Percentiles rank a stretch among this genome's conserved stretches.
These are phyloP conservation scores for Physocephala rufipes DNA, from an alignment of 2,888 invertebrate genomes.

Conservation along the genomic window DNA sequence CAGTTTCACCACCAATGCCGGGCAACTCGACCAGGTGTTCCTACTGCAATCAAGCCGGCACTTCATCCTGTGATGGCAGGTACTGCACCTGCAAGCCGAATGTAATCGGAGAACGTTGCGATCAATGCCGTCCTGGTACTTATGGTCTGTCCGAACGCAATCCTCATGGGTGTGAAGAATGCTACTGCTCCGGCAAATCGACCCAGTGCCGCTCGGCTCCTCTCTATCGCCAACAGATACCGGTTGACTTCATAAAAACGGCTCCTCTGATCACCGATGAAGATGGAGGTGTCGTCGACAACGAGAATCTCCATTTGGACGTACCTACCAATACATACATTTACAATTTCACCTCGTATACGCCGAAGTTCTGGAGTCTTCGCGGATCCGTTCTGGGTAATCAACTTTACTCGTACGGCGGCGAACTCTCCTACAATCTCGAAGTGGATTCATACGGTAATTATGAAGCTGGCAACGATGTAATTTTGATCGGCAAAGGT, in stretches of 20 bases:
- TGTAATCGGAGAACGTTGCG: slow-evolving; percentile 80
- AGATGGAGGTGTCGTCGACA: slow-evolving; percentile 53
- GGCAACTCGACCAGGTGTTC: slow-evolving; percentile 45
- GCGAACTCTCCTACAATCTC: slow-evolving; percentile 78
- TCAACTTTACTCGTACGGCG: slow-evolving; percentile 88
- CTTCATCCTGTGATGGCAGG: slow-evolving; percentile 62
- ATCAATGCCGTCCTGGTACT: slow-evolving; percentile 80
- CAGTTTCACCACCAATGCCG: slow-evolving; percentile 36
- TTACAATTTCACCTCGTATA: slow-evolving; percentile 67
- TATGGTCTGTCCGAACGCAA: slow-evolving; percentile 79
- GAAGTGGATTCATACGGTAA: slow-evolving; percentile 72
- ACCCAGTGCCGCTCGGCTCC: slow-evolving; percentile 71
- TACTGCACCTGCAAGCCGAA: slow-evolving; percentile 74
- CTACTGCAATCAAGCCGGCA: slow-evolving; percentile 65
- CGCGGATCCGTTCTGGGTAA: slow-evolving; percentile 77
- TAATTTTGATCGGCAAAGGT: slow-evolving; percentile 82
- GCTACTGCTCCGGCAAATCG: slow-evolving; percentile 88
- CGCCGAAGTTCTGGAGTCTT: slow-evolving; percentile 78
- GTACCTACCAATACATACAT: slow-evolving; percentile 72
- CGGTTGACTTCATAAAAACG: slow-evolving; percentile 70
- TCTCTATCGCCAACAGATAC: slow-evolving; percentile 73
- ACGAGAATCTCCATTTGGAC: slow-evolving; percentile 66
- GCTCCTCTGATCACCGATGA: slow-evolving; percentile 73
- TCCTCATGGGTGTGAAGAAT: slow-evolving; percentile 82
- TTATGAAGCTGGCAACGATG: slow-evolving; percentile 76